A percentile compares a stretch with the other conserved stretches of the same genome.
phyloP scores from a whole-genome alignment of 2,797 vertebrate genomes.

The Ceryle rudis region DNA sequence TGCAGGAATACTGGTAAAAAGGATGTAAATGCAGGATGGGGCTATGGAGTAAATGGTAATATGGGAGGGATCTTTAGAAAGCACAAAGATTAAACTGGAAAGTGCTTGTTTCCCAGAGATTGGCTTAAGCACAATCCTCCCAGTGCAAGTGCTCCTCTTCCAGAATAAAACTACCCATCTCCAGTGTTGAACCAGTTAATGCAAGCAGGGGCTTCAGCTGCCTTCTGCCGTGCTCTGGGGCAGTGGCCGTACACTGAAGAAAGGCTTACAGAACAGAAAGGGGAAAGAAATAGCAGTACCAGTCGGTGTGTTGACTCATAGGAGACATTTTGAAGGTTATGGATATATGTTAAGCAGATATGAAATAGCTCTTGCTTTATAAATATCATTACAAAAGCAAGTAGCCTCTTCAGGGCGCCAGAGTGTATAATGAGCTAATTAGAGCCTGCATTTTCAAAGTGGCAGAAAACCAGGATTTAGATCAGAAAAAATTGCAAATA shows the following conservation, averaged over 20 bases:
- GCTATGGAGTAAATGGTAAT: neutral
- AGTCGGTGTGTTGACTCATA: conserved; percentile 6
- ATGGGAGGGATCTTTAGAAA: neutral
- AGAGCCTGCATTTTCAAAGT: conserved; percentile 17
- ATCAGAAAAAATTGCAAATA: neutral
- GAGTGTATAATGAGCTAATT: neutral
- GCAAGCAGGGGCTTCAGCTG: neutral
- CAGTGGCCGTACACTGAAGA: neutral
- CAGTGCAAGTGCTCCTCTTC: neutral
- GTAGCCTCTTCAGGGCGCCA: neutral
- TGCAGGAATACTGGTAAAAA: accelerated
- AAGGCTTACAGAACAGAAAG: neutral
- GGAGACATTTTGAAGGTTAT: conserved; percentile 17
- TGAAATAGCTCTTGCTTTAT: conserved; percentile 35
- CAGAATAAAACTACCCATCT: neutral
- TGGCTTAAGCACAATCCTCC: neutral
- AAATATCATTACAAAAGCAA: conserved; percentile 2
- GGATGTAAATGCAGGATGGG: neutral
- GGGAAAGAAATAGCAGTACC: neutral
- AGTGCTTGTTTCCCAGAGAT: neutral
- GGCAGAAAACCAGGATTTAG: neutral
- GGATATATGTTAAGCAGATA: conserved; percentile 28
- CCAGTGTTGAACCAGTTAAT: neutral
- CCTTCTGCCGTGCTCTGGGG: neutral
- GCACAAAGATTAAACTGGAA: neutral